A percentile compares a stretch with the other conserved stretches of the same genome.
Conservation (phyloP, 2,888 invertebrate genomes). For the Melolontha melolontha region DNA sequence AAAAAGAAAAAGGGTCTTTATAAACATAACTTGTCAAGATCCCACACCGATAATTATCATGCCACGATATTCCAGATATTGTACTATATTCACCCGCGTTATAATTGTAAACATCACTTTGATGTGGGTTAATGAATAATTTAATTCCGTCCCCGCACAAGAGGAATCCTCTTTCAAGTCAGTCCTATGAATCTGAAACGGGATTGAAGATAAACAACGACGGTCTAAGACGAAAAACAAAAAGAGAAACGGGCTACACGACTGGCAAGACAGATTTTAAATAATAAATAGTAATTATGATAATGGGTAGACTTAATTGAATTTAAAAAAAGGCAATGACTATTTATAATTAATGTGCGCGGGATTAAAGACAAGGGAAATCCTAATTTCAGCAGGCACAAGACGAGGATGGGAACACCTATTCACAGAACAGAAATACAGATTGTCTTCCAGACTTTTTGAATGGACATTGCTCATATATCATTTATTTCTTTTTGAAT, state of each 20-base stretch:
- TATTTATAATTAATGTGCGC: conserved; percentile 14
- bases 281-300: conserved; percentile 35
- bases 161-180: conserved; percentile 9
- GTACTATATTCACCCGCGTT: conserved; percentile 35
- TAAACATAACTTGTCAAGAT: conserved; percentile 37
- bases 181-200: background rate
- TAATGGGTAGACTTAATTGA: conserved; percentile 31
- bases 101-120: conserved; percentile 41
- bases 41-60: conserved; percentile 35
- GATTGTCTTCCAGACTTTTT: no score
- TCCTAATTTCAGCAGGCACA: background rate
- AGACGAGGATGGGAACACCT: no score
- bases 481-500: no score
- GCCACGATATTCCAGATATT: conserved; percentile 30
- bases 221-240: conserved; percentile 2
- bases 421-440: no score
- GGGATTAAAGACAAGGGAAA: background rate
- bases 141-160: conserved; percentile 33
- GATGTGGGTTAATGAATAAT: conserved; percentile 43
- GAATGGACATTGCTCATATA: no score
- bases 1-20: conserved; percentile 24
- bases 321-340: conserved; percentile 16
- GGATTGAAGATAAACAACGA: conserved; percentile 7
- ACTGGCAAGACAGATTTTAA: conserved; percentile 27
- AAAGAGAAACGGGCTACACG: background rate